phyloP scores from a whole-genome alignment of 2,797 vertebrate species.

The Chaenodraco wilsoni region DNA sequence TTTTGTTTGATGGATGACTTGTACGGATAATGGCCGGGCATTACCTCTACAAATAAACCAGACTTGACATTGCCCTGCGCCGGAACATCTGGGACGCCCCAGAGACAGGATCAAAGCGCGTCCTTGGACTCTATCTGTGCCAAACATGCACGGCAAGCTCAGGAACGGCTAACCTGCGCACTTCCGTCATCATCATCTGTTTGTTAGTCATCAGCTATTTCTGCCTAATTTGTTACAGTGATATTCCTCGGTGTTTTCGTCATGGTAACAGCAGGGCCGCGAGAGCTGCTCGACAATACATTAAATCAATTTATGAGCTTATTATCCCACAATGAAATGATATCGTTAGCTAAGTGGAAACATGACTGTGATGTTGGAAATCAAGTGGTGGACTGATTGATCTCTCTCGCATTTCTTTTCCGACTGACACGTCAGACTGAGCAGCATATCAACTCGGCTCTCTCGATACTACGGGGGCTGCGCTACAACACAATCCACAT shows the following conservation, averaged over 20 bases:
- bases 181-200: slow-evolving; percentile 67
- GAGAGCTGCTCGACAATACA: slow-evolving; percentile 35
- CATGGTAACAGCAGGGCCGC: slow-evolving; percentile 46
- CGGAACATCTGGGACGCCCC: slow-evolving; percentile 78
- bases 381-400: slow-evolving; percentile 52
- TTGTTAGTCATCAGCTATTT: slow-evolving; percentile 70
- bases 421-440: slow-evolving; percentile 53
- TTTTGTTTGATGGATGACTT: slow-evolving; percentile 77
- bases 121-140: slow-evolving; percentile 76
- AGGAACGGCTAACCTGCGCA: slow-evolving; percentile 48
- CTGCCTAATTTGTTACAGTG: slow-evolving; percentile 51
- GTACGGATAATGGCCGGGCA: slow-evolving; percentile 70
- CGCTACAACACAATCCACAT: slow-evolving; percentile 65
- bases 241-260: slow-evolving; percentile 57
- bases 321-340: slow-evolving; percentile 43
- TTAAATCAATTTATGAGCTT: slow-evolving; percentile 51
- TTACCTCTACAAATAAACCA: slow-evolving; percentile 79
- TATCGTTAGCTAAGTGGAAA: slow-evolving; percentile 53
- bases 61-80: slow-evolving; percentile 72
- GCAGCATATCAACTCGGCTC: slow-evolving; percentile 40
- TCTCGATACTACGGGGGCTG: slow-evolving; percentile 48
- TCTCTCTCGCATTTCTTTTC: slow-evolving; percentile 44
- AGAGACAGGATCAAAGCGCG: slow-evolving; percentile 72
- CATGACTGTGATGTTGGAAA: slow-evolving; percentile 50
- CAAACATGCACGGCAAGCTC: slow-evolving; percentile 65